phyloP scores from a whole-genome alignment of 2,888 invertebrate species.

The Anarsia innoxiella region DNA sequence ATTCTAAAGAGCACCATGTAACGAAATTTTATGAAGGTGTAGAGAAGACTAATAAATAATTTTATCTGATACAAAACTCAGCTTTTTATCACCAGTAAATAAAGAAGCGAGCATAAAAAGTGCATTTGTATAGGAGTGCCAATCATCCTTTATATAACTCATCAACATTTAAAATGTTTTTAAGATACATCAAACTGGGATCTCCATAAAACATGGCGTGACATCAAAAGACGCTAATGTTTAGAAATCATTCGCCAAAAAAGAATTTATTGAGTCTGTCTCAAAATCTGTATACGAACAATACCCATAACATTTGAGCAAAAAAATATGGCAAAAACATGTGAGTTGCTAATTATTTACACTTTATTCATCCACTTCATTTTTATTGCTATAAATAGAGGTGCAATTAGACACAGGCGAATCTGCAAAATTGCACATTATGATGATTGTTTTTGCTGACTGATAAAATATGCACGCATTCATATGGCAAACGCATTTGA shows the following conservation, averaged over 20 bases:
- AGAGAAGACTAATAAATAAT: conserved; percentile 4
- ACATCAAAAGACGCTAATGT: conserved; percentile 28
- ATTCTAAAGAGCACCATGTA: no score
- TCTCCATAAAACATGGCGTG: conserved; percentile 39
- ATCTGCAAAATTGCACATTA: conserved; percentile 32
- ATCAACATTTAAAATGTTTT: conserved; percentile 31
- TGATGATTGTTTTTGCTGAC: conserved; percentile 34
- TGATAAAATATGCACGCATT: conserved; percentile 38
- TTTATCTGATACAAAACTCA: conserved; percentile 4
- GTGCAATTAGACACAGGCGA: conserved; percentile 47
- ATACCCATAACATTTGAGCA: no score
- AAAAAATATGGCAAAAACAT: conserved; percentile 24
- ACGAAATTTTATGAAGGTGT: conserved; percentile 9
- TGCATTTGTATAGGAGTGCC: conserved; percentile 34
- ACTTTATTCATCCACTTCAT: conserved; percentile 34
- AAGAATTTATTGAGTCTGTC: conserved; percentile 33
- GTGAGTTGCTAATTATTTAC: conserved; percentile 48
- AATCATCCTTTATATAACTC: conserved; percentile 37
- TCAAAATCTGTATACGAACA: conserved; percentile 38
- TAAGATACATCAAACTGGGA: conserved; percentile 31
- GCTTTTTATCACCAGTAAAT: conserved; percentile 3
- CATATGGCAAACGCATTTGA: conserved; percentile 26
- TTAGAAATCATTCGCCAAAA: no score
- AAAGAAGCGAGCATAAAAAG: conserved; percentile 18
- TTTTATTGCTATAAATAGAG: conserved; percentile 34